phyloP scores from a whole-genome alignment of 2,797 vertebrate genomes.

The Borostomias antarcticus region DNA sequence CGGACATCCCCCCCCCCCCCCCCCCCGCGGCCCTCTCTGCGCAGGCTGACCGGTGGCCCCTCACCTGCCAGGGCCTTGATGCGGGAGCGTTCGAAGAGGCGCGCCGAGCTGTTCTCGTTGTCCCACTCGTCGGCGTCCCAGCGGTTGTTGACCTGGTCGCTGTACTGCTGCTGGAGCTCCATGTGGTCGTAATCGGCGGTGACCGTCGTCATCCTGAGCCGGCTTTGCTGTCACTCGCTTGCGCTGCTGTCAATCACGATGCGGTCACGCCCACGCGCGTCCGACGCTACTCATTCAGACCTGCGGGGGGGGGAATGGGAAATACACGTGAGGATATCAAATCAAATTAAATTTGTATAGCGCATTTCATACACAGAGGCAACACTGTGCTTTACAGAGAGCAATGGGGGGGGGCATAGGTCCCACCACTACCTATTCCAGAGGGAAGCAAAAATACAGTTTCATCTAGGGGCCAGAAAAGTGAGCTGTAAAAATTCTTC shows the following conservation, averaged over 20 bases:
- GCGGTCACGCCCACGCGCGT: conserved; percentile 27
- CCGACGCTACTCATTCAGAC: conserved; percentile 68
- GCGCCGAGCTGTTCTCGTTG: conserved; percentile 96
- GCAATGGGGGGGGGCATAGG: too few species aligned
- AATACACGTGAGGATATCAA: too few species aligned
- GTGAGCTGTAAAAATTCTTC: too few species aligned
- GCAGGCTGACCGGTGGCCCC: too few species aligned
- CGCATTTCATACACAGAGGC: too few species aligned
- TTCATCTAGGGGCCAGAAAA: too few species aligned
- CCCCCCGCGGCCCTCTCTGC: too few species aligned
- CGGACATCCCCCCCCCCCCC: too few species aligned
- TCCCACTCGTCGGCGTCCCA: conserved; percentile 98
- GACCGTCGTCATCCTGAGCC: conserved; percentile 89
- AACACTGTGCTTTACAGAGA: too few species aligned
- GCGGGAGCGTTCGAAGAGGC: conserved; percentile 93
- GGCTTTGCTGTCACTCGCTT: conserved; percentile 66
- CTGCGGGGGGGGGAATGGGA: conserved; percentile 58
- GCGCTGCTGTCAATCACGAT: conserved; percentile 12
- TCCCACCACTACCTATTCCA: too few species aligned
- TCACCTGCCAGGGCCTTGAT: conserved; percentile 96
- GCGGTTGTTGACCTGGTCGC: conserved; percentile 93
- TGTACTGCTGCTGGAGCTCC: conserved; percentile 96
- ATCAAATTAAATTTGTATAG: too few species aligned
- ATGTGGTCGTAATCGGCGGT: conserved; percentile 93
- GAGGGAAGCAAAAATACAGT: too few species aligned